Evolutionary conservation across 2,797 vertebrate genomes (phyloP), one percentile per base, ranked within the genome.

Genomic region (Vespertilio murinus): DNA sequence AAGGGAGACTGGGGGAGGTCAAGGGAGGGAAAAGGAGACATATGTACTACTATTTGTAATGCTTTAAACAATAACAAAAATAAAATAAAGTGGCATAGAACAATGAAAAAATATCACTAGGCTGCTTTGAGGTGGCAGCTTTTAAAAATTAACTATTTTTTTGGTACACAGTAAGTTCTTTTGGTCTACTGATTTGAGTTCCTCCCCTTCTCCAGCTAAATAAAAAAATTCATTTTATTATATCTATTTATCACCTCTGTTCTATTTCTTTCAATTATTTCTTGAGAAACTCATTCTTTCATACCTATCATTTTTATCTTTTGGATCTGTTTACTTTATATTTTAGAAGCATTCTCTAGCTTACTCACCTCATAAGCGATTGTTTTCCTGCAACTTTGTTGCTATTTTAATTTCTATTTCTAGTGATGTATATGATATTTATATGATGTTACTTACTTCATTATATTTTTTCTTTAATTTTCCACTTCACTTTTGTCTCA

Each of bases 401-500:
- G 42, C n/a, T 83, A 71, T 91, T 78, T 90, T 90, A 87, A 74
- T 88, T 84, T 84, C 35, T 79, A 61, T 12, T 88, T 83, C 25
- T 67, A 67, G 49, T 35, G 38, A 90, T 47, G 14, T 61, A 20
- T 91, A 77, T 67, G 80, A 61, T 61, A 65, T 38, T 52, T 88
- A 73, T 30, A 22, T 83, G 11, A 64, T 4, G 40, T 81, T 89
- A 80, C 61, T 90, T 87, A 22, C 28, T 87, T 79, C 38, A 84
- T 40, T 83, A 85, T 49, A 42, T 28, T 12, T 74, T 91, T 91
- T 25, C 16, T 73, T 42, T 61, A 20, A 52, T 56, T 88, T 86
- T 35, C 7, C 4, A 69, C 11, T 42, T 96, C 11, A 42, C 2
- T 59, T 90, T 87, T 87, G n/a, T 73, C 40, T 88, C 17, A 49